Conservation (phyloP, 1,140 invertebrate genomes). For the Penaeus chinensis region DNA sequence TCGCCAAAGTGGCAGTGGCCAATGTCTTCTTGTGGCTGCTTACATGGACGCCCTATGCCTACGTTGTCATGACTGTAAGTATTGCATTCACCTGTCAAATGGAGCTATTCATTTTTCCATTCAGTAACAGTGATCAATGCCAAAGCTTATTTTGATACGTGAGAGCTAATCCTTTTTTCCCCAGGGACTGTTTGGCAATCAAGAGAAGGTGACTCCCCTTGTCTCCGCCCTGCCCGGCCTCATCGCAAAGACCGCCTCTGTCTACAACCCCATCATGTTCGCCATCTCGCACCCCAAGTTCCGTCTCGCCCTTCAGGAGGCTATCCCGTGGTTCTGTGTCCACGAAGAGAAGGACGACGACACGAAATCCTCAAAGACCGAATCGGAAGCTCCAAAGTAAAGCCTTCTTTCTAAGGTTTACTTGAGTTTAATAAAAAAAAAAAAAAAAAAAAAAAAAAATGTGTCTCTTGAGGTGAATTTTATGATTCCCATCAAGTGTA, state of each 20-base stretch:
- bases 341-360: background rate
- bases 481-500: too few relatives aligned
- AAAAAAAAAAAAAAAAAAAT: too few relatives aligned
- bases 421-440: too few relatives aligned
- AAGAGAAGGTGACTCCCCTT: slow-evolving; percentile 65
- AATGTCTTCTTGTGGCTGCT: slow-evolving; percentile 67
- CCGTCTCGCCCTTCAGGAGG: slow-evolving; percentile 65
- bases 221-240: slow-evolving; percentile 53
- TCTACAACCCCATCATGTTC: slow-evolving; percentile 58
- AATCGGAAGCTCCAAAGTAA: too few relatives aligned
- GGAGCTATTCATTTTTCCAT: slow-evolving; percentile 35
- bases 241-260: slow-evolving; percentile 55
- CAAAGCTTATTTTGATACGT: too few relatives aligned
- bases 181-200: slow-evolving; percentile 65
- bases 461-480: too few relatives aligned
- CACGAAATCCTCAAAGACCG: background rate
- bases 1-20: slow-evolving; percentile 68
- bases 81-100: background rate
- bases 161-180: too few relatives aligned
- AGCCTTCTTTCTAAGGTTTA: too few relatives aligned
- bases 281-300: slow-evolving; percentile 72
- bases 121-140: too few relatives aligned
- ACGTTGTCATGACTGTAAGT: slow-evolving; percentile 63
- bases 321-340: background rate
- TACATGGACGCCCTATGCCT: slow-evolving; percentile 69